Base-by-base conservation (phyloP, 2,797 vertebrate genomes). In the Danio jaintianensis region DNA sequence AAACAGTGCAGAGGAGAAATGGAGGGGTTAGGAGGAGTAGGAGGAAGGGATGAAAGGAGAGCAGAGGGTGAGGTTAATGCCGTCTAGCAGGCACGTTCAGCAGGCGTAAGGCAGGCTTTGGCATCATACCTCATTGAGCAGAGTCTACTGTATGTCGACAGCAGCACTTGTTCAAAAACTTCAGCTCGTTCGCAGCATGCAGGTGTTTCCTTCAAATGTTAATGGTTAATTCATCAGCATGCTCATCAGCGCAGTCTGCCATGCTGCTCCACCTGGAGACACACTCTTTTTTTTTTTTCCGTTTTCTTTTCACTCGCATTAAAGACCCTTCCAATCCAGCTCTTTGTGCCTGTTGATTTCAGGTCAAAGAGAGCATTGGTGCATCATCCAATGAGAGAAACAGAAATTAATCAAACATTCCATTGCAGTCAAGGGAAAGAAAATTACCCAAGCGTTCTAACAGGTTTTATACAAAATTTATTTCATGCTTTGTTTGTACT, bases 401-500 rank as follows among this genome's bases (percentile, higher is more conserved):
- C 18, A 56, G 55, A 76, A 42, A 36, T 79, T 67, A 76, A 79
- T 45, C 42, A 53, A 52, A 80, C 81, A 84, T 82, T 87, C 59
- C 55, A 76, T 77, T 73, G 64, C 80, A 82, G 66, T 80, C 69
- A 82, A 75, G 76, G 66, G 83, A 84, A 82, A 76, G 79, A 67
- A 29, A 80, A 80, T 83, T 85, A 53, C 71, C 70, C 68, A 80
- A 67, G 64, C 77, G 42, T 15, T 55, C 79, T 73, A 82, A 80
- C 75, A 82, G 84, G 82, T 85, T 90, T 88, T 85, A 86, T 95
- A 96, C 91, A 88, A 96, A 95, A 95, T 96, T 96, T 95, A 96
- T 96, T 96, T 96, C 95, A 96, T 96, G 95, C 95, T 95, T 86
- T 91, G 93, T 88, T 93, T 90, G 74, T 83, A 87, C 82, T 93